Percentiles rank a stretch among this genome's conserved stretches.
These are phyloP conservation scores for Pediacus dermestoides DNA, from an alignment of 2,888 invertebrate species.

Conservation along the genomic window DNA sequence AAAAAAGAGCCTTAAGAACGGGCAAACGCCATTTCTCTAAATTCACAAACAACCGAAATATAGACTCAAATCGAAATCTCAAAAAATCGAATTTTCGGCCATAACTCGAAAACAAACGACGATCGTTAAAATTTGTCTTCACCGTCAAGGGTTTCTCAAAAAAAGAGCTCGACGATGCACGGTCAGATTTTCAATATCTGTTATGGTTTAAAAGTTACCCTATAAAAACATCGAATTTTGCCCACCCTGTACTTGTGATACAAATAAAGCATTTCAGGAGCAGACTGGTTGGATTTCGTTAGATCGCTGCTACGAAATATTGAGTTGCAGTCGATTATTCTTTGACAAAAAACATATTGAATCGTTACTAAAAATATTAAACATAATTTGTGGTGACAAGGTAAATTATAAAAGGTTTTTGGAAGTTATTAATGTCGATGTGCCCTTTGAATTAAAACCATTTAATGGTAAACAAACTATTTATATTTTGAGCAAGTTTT, in stretches of 20 bases:
- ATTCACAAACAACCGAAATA: too few relatives aligned
- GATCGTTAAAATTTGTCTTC: too few relatives aligned
- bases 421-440: conserved; percentile 47
- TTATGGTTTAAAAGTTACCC: too few relatives aligned
- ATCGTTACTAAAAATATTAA: conserved; percentile 50
- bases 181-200: too few relatives aligned
- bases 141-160: too few relatives aligned
- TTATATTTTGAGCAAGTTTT: background rate
- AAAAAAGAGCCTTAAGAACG: too few relatives aligned
- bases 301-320: conserved; percentile 49
- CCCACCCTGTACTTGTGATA: conserved; percentile 10
- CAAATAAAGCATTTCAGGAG: conserved; percentile 33
- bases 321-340: conserved; percentile 48
- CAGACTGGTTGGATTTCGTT: conserved; percentile 52
- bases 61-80: too few relatives aligned
- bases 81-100: too few relatives aligned
- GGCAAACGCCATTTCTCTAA: too few relatives aligned
- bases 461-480: conserved; percentile 21
- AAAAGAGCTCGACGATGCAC: too few relatives aligned
- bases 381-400: conserved; percentile 50
- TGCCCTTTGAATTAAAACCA: conserved; percentile 19
- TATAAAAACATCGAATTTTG: too few relatives aligned
- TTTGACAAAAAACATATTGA: conserved; percentile 54
- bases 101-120: too few relatives aligned
- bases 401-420: conserved; percentile 55